Base-by-base conservation (phyloP, 2,888 invertebrate species). In the Brenthis daphne region DNA sequence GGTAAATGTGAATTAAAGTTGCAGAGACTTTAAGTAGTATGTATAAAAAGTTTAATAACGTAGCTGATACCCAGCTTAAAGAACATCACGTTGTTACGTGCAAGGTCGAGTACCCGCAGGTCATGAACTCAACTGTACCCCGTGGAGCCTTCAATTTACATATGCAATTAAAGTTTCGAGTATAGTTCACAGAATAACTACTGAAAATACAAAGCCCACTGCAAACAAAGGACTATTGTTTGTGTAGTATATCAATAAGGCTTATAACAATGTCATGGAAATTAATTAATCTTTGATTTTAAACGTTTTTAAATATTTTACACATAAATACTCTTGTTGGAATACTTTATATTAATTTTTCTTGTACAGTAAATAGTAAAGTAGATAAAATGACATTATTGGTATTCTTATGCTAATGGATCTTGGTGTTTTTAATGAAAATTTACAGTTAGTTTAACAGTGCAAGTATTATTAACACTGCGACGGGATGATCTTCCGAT, bases 121-220 rank as follows among this genome's bases (percentile, higher is more conserved):
- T 77, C 75, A 70, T 65, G 73, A 74, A 81, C 81, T 80, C 79
- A 79, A 76, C 71, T 71, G 54, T 65, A 65, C 73, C 69, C 74
- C 65, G 64, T 73, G 74, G 75, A 73, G 76, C 70, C 73, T 68
- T 78, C 75, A 75, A 82, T 87, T 85, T 85, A 83, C 84, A 86
- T 87, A 82, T 80, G 76, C 75, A 82, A 87, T 85, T 85, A 85
- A 78, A 77, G 75, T 80, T 84, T 77, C 71, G 74, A 81, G 78
- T 80, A 74, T 76, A 76, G 69, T 69, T 70, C 68, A 60, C 29
- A 64, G 65, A 65, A 69, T 65, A 67, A 71, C 69, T 57, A 61
- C 64, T 65, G 64, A 73, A 69, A 71, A 65, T 65, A 73, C 58
- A 69, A 71, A 67, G 67, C 67, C 53, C 51, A 58, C 67, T 71